Evolutionary conservation across 2,888 invertebrate species (phyloP), one percentile per base, ranked within the genome.

Genomic region (Dioctria linearis): DNA sequence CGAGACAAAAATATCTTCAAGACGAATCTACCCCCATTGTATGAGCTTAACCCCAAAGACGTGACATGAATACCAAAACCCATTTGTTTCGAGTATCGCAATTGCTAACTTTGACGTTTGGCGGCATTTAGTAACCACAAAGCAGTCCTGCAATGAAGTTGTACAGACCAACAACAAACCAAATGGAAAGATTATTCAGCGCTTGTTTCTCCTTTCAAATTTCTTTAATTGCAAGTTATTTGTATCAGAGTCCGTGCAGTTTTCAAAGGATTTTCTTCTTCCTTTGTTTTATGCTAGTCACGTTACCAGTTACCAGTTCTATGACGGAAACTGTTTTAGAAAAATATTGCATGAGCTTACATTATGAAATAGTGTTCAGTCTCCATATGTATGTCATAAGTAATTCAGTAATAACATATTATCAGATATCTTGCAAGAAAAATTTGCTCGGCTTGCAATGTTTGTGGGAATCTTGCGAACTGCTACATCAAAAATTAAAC

Each of bases 181-280:
- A 57, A 51, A 71, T 71, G 71, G 51, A 40, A 54, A 71, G 54
- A 71, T 71, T 71, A 71, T 71, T 51, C 71, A 71, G 51, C 51
- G 49, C 39, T 40, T 71, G 71, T 71, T 71, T 71, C 71, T 71
- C 51, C n/a, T 54, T 71, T 39, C 43, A 54, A 71, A 71, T 71
- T 71, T 71, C 71, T 71, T 71, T 71, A 71, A 71, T 71, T 71
- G 71, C 71, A 11, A 54, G 54, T 71, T 71, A 71, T 71, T 71
- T 71, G 71, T 71, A 71, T 54, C 71, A 71, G 54, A 71, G 37
- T 11, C 9, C 49, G 69, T 71, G 49, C n/a, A 5, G 8, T 51
- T 51, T 71, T n/a, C 49, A 13, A 6, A 39, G 69, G 3, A 6
- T 46, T 54, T 40, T 54, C n/a, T 13, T n/a, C n/a, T n/a, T n/a